phyloP scores from a whole-genome alignment of 2,797 vertebrate species.

The Pogonophryne albipinna region DNA sequence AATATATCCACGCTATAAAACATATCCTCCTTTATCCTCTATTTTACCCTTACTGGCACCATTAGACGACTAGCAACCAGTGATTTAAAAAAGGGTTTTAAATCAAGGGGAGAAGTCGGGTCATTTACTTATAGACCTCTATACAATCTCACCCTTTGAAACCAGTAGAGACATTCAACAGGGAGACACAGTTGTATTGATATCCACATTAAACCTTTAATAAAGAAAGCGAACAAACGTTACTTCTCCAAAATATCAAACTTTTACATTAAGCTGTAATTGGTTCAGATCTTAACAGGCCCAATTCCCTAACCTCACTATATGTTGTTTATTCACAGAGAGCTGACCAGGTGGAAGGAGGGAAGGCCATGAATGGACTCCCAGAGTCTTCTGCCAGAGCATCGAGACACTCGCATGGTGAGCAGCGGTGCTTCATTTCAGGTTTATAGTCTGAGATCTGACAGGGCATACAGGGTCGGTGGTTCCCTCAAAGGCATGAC shows the following conservation, averaged over 20 bases:
- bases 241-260: not conserved
- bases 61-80: no score
- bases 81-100: no score
- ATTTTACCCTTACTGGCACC: no score
- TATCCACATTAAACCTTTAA: not conserved
- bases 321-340: constrained; percentile 57
- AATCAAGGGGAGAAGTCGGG: no score
- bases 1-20: no score
- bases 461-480: constrained; percentile 11
- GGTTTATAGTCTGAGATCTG: constrained; percentile 33
- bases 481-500: constrained; percentile 30
- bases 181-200: not conserved
- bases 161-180: not conserved
- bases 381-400: constrained; percentile 48
- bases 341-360: constrained; percentile 29
- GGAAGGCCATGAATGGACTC: constrained; percentile 57
- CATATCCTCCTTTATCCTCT: no score
- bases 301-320: not conserved
- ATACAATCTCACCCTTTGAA: no score
- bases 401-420: constrained; percentile 67
- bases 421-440: constrained; percentile 58
- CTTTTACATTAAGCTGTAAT: not conserved
- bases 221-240: not conserved
- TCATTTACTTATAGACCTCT: no score
- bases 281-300: not conserved